These are phyloP conservation scores for Rattus rattus DNA, from an alignment of 2,113 vertebrate genomes.

Conservation along the genomic window DNA sequence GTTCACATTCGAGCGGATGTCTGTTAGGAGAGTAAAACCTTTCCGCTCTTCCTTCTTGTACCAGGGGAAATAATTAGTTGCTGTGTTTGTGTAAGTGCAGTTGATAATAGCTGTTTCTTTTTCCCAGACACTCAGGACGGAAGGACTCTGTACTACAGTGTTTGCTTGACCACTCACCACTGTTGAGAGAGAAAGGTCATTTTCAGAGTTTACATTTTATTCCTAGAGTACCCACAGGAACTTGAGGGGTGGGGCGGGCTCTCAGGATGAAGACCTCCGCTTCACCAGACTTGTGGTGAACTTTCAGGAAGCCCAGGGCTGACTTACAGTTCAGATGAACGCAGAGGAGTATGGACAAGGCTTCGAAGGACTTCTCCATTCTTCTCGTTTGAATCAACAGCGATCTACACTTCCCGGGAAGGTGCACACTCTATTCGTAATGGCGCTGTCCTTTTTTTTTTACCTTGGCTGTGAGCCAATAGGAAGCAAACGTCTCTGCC, in stretches of 20 bases:
- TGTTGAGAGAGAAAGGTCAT: not conserved
- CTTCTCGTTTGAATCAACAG: not conserved
- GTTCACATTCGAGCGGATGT: not conserved
- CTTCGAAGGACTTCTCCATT: not conserved
- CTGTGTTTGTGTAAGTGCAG: not conserved
- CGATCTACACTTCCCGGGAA: not conserved
- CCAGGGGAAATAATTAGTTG: constrained; percentile 14
- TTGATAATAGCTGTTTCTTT: not conserved
- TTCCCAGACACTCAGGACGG: not conserved
- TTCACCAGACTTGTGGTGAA: not conserved
- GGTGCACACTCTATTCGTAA: not conserved
- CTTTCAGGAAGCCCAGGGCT: not conserved
- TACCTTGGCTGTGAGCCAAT: not conserved
- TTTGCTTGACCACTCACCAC: not conserved
- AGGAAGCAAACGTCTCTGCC: not conserved
- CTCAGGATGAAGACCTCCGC: not conserved
- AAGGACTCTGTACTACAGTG: not conserved
- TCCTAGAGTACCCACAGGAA: not conserved
- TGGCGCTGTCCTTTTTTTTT: not conserved
- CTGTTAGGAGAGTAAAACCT: not conserved
- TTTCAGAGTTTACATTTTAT: not conserved
- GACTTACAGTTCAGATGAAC: not conserved
- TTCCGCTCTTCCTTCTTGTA: not conserved
- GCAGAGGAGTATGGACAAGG: not conserved
- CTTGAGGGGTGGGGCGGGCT: not conserved